Conservation (phyloP, 2,888 invertebrate genomes). For the Xanthia icteritia region DNA sequence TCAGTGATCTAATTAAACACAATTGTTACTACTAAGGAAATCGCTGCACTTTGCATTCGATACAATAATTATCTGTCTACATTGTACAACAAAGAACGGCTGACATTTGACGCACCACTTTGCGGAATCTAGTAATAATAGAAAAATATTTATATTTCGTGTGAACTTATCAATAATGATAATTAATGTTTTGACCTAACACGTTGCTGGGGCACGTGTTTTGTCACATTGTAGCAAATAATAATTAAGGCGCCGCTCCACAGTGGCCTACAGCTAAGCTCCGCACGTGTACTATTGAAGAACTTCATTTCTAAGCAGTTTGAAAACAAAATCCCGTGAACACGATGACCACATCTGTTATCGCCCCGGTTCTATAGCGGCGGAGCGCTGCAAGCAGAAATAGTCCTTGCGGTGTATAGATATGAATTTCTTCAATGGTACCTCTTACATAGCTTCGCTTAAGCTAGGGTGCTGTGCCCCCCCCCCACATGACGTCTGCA, state of each 20-base stretch:
- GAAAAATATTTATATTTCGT: constrained; percentile 42
- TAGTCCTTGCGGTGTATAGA: too few species aligned
- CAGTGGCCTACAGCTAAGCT: neutral
- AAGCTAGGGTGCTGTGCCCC: too few species aligned
- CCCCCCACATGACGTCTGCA: too few species aligned
- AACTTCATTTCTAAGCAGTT: too few species aligned
- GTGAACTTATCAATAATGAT: constrained; percentile 30
- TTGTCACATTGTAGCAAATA: neutral
- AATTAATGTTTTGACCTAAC: constrained; percentile 11
- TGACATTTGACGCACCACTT: constrained; percentile 29
- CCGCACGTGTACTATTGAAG: too few species aligned
- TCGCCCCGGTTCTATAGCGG: too few species aligned
- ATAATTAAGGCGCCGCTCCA: neutral
- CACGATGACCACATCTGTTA: too few species aligned
- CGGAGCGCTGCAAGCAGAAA: too few species aligned
- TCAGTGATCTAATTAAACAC: constrained; percentile 41
- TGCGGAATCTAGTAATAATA: constrained; percentile 27
- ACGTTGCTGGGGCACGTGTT: constrained; percentile 26
- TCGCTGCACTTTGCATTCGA: constrained; percentile 47
- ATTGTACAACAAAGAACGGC: neutral
- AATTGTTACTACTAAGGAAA: constrained; percentile 21
- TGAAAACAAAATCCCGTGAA: too few species aligned
- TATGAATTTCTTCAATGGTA: too few species aligned
- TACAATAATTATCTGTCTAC: constrained; percentile 15
- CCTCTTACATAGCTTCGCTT: too few species aligned